Percentiles rank a stretch among this genome's conserved stretches.
Evolutionary conservation across 2,113 vertebrate genomes (phyloP).

Genomic region (Scartelaos histophorus): DNA sequence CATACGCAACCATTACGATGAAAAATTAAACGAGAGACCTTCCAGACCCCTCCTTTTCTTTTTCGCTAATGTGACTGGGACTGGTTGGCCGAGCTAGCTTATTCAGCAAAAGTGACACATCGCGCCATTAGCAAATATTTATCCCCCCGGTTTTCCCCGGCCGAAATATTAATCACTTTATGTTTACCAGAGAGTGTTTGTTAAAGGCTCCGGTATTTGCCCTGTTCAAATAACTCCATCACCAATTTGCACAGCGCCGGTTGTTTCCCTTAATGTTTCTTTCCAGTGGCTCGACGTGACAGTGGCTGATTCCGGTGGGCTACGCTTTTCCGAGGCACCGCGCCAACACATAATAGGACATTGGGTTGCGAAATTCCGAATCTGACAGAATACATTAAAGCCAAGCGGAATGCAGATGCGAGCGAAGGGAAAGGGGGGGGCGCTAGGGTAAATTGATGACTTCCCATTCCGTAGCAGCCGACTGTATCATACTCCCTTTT

Average conservation of each 20-base stretch:
- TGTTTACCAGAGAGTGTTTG: conserved; percentile 61
- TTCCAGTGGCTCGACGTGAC: conserved; percentile 60
- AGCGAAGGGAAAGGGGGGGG: conserved; percentile 54
- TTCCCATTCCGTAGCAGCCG: conserved; percentile 52
- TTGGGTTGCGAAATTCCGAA: conserved; percentile 74
- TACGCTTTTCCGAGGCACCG: conserved; percentile 62
- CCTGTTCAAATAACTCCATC: conserved; percentile 46
- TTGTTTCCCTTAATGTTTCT: conserved; percentile 50
- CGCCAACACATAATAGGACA: conserved; percentile 73
- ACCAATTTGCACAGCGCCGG: conserved; percentile 31
- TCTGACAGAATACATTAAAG: conserved; percentile 78
- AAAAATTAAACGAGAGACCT: neutral
- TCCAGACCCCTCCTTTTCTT: neutral
- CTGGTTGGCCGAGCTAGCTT: conserved; percentile 11
- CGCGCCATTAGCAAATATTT: conserved; percentile 47
- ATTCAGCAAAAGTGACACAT: conserved; percentile 39
- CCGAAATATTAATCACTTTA: conserved; percentile 47
- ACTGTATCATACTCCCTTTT: conserved; percentile 56
- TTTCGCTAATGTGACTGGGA: conserved; percentile 3
- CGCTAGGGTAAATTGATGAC: conserved; percentile 60
- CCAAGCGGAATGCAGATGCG: conserved; percentile 62
- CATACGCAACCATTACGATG: neutral
- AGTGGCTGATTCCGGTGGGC: conserved; percentile 59
- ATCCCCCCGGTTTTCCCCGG: conserved; percentile 13
- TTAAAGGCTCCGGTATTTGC: conserved; percentile 34